Conservation (phyloP, 2,113 vertebrate species). For the Notothenia coriiceps region DNA sequence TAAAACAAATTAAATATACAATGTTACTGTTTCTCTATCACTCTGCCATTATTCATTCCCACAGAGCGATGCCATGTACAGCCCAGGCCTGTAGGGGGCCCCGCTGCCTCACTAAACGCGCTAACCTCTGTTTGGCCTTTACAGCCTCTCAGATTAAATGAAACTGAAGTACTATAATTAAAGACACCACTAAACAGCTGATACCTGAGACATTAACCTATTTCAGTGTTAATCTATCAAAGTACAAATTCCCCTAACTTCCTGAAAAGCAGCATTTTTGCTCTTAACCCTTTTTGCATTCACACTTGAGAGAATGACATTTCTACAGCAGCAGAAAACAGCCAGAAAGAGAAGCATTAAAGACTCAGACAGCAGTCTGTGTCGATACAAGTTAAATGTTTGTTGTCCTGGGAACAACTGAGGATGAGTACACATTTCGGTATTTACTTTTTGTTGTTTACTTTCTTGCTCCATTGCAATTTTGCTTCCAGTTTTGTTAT, state of each 20-base stretch:
- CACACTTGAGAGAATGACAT: background rate
- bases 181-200: background rate
- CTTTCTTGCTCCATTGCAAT: too few relatives aligned
- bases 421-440: background rate
- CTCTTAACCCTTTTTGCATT: background rate
- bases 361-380: background rate
- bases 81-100: slow-evolving; percentile 60
- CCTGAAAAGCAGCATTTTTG: background rate
- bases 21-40: background rate
- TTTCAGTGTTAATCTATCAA: background rate
- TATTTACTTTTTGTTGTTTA: background rate
- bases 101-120: background rate
- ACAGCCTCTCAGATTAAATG: background rate
- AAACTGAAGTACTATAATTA: background rate
- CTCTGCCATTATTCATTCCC: background rate
- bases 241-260: too few relatives aligned
- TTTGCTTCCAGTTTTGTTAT: background rate
- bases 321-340: background rate
- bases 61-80: background rate
- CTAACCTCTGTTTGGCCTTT: background rate
- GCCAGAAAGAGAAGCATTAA: background rate
- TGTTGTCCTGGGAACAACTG: background rate
- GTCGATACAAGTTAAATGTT: background rate
- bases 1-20: too few relatives aligned
- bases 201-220: background rate